phyloP scores from a whole-genome alignment of 2,888 invertebrate species.

The Ephialtes manifestator region DNA sequence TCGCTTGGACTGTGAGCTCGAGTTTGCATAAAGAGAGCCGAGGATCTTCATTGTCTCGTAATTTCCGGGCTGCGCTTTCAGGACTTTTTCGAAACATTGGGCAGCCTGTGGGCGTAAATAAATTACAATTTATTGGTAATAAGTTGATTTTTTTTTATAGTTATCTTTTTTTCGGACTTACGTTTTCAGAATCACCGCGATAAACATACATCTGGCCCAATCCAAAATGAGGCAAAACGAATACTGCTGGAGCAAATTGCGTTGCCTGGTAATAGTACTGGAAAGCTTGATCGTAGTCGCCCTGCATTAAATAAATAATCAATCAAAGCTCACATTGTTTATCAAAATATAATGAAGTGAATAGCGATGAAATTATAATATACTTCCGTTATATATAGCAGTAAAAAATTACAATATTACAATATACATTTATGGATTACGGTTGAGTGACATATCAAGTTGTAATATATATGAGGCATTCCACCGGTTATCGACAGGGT shows the following conservation, averaged over 20 bases:
- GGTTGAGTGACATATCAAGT: background rate
- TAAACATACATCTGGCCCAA: slow-evolving; percentile 99
- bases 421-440: background rate
- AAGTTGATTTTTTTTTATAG: background rate
- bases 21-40: slow-evolving; percentile 98
- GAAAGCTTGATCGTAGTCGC: slow-evolving; percentile 98
- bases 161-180: slow-evolving; percentile 85
- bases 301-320: slow-evolving; percentile 82
- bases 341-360: background rate
- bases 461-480: no score
- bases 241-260: slow-evolving; percentile 97
- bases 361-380: slow-evolving; percentile 10
- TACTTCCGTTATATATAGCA: no score
- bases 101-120: slow-evolving; percentile 91
- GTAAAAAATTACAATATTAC: no score
- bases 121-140: background rate
- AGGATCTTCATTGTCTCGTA: slow-evolving; percentile 99
- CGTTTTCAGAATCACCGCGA: slow-evolving; percentile 97
- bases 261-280: slow-evolving; percentile 99
- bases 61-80: slow-evolving; percentile 98
- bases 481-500: no score
- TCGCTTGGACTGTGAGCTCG: slow-evolving; percentile 94
- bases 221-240: slow-evolving; percentile 99
- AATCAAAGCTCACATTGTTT: background rate
- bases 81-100: slow-evolving; percentile 99